Base-by-base conservation (phyloP, 2,113 vertebrate genomes). In the Cinclus mexicanus region DNA sequence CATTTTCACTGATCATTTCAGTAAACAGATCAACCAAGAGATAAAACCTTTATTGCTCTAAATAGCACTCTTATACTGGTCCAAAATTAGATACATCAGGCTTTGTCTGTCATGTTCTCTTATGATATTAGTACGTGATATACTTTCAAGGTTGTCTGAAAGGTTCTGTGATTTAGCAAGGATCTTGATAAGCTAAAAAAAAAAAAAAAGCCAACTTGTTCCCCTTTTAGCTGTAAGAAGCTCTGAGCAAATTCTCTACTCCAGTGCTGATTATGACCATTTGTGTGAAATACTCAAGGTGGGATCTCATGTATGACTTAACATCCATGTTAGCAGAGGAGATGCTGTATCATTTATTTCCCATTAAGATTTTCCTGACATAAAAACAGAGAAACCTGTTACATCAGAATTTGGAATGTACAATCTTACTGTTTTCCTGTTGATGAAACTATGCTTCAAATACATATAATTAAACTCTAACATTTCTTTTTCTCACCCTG, bases 51-150 rank as follows among this genome's bases (percentile, higher is more conserved):
- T 93, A 77, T 86, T 86, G 59, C 64, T 79, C 55, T 94, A 90
- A 95, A 94, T 63, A 94, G 74, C 25, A 57, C 33, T 78, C 37
- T 82, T 84, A 76, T 35, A 61, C 42, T 35, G 65, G 41, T 68
- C 81, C 75, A 96, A 95, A 94, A 93, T 91, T 94, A 95, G 87
- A 87, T 52, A 94, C 84, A 85, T 61, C 81, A 85, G 67, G 33
- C 57, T 74, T 63, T 80, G 41, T n/a, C 49, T 90, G 87, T 91
- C 89, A 67, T 67, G 78, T 87, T 95, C 61, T 74, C n/a, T 91
- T 79, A 76, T 42, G 50, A 52, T 90, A 89, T 87, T 87, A 95
- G 42, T 49, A 17, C 15, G 0, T 85, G 41, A 91, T 50, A 83
- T 47, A 46, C 35, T 95, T 93, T 96, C 78, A 95, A 95, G 83